Conservation (phyloP, 1,140 invertebrate species). For the Drosophila parabipectinata region DNA sequence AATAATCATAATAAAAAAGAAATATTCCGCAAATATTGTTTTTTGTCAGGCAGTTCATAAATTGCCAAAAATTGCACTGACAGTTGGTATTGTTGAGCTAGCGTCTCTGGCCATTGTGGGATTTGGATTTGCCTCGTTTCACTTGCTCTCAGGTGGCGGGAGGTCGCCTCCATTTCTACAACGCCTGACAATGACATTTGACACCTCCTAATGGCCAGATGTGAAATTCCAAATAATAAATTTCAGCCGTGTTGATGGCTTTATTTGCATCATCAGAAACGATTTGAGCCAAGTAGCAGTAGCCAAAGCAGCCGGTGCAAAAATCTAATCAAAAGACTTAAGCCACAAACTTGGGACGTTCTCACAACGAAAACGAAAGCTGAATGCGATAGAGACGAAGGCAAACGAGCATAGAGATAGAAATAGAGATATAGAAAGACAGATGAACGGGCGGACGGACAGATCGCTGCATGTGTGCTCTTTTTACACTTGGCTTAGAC, state of each 20-base stretch:
- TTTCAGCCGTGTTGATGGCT: constrained; percentile 50
- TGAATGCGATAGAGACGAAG: constrained; percentile 15
- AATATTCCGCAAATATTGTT: constrained; percentile 45
- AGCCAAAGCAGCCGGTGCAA: constrained; percentile 12
- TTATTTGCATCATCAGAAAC: constrained; percentile 61
- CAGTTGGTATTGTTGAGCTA: constrained; percentile 19
- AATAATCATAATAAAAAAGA: constrained; percentile 43
- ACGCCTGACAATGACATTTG: constrained; percentile 66
- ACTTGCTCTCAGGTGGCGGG: constrained; percentile 51
- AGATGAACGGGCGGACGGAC: constrained; percentile 43
- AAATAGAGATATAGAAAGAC: constrained; percentile 18
- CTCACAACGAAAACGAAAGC: constrained; percentile 78
- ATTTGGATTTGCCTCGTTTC: constrained; percentile 36
- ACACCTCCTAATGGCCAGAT: constrained; percentile 61
- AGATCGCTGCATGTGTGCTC: constrained; percentile 57
- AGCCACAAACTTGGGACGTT: constrained; percentile 65
- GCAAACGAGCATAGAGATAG: constrained; percentile 37
- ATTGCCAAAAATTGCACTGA: constrained; percentile 43
- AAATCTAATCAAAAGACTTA: constrained; percentile 69
- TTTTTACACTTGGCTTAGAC: constrained; percentile 79
- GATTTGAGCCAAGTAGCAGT: constrained; percentile 48
- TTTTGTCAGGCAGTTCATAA: constrained; percentile 38
- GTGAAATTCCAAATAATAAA: constrained; percentile 65
- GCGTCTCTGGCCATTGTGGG: constrained; percentile 16
- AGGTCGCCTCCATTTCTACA: constrained; percentile 28